Conservation (phyloP, 2,113 vertebrate genomes). For the Mola mola region DNA sequence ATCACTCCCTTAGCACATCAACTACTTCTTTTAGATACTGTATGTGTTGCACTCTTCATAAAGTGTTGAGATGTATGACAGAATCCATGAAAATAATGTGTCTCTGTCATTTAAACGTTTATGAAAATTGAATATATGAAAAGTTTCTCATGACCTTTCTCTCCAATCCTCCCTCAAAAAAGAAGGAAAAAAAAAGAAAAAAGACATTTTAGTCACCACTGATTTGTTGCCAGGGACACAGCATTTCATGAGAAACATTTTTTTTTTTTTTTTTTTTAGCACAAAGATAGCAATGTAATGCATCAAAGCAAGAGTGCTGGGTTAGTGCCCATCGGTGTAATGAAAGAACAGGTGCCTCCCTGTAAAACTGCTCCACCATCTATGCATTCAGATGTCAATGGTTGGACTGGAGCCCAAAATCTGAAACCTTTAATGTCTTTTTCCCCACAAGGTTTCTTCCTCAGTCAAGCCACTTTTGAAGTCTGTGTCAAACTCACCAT, state of each 20-base stretch:
- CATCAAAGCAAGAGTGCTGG: slow-evolving; percentile 70
- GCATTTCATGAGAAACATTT: slow-evolving; percentile 59
- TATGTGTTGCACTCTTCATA: slow-evolving; percentile 52
- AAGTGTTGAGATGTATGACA: slow-evolving; percentile 29
- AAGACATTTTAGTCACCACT: slow-evolving; percentile 50
- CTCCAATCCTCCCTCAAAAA: background rate
- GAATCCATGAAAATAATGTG: slow-evolving; percentile 52
- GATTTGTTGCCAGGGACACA: slow-evolving; percentile 62
- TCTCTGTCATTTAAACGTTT: slow-evolving; percentile 44
- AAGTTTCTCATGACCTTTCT: slow-evolving; percentile 3
- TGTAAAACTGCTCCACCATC: slow-evolving; percentile 52
- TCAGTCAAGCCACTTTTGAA: slow-evolving; percentile 71
- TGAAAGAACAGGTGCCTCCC: slow-evolving; percentile 65
- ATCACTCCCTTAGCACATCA: slow-evolving; percentile 55
- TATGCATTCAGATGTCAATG: slow-evolving; percentile 65
- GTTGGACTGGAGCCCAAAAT: slow-evolving; percentile 56
- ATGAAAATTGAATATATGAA: no score
- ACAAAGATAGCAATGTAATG: slow-evolving; percentile 76
- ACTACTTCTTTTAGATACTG: slow-evolving; percentile 42
- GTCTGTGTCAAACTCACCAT: slow-evolving; percentile 68
- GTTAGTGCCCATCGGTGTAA: slow-evolving; percentile 58
- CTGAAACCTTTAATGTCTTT: slow-evolving; percentile 70
- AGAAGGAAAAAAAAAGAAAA: background rate
- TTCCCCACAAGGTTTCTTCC: slow-evolving; percentile 69
- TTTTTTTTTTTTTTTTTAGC: slow-evolving; percentile 51